A percentile compares a stretch with the other conserved stretches of the same genome.
Evolutionary conservation across 2,888 invertebrate species (phyloP).

Genomic region (Agrotis segetum): DNA sequence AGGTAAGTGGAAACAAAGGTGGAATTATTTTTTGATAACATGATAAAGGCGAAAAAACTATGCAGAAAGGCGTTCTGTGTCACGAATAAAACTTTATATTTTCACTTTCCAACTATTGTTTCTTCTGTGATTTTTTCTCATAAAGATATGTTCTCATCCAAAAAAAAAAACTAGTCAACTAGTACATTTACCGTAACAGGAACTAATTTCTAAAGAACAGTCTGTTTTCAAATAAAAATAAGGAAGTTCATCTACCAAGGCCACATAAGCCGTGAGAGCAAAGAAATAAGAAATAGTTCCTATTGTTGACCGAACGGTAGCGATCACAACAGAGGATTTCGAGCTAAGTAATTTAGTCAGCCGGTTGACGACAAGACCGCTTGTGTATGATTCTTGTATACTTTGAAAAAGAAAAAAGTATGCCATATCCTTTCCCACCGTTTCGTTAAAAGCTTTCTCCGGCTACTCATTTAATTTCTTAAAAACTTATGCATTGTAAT

Average conservation of each 20-base stretch:
- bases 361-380: not conserved
- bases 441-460: not conserved
- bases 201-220: conserved; percentile 20
- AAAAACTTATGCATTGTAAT: not conserved
- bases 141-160: not conserved
- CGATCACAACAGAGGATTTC: conserved; percentile 26
- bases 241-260: conserved; percentile 40
- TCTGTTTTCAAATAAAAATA: conserved; percentile 3
- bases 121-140: not conserved
- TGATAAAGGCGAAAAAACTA: too few species aligned
- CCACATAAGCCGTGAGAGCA: conserved; percentile 7
- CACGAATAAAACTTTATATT: not conserved
- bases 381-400: not conserved
- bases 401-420: conserved; percentile 3
- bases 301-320: conserved; percentile 33
- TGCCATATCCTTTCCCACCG: not conserved
- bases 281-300: conserved; percentile 9
- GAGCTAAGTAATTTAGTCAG: conserved; percentile 11
- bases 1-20: not conserved
- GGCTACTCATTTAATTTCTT: not conserved
- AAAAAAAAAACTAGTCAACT: conserved; percentile 15
- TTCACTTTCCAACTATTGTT: not conserved
- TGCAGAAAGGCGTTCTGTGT: not conserved
- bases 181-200: not conserved
- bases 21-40: not conserved